Evolutionary conservation across 2,888 invertebrate genomes (phyloP), one percentile per base, ranked within the genome.

Genomic region (Stomorhina lunata): DNA sequence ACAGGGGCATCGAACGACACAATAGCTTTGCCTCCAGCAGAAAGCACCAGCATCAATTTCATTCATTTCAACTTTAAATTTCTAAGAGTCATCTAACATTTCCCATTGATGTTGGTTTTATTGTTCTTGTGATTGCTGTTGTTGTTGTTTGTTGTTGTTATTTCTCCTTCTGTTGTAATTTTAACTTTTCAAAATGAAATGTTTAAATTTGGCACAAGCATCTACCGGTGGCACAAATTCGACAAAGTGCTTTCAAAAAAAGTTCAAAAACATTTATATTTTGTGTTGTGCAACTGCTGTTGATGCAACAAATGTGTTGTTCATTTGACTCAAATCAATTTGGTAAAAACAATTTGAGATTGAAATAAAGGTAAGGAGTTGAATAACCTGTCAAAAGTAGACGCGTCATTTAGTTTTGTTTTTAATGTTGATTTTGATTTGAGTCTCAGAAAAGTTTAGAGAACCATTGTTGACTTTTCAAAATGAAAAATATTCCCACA

Each of bases 171-270:
- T 20, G 32, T 43, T 50, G 63, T 40, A 75, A 55, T 65, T 68
- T 68, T 63, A 81, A 78, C 55, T 76, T 80, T 76, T 68, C 53
- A 48, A n/a, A n/a, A 68, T 81, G 66, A 55, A 66, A 77, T 53
- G 20, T 66, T 66, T 27, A 57, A 66, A 76, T 66, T 53, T 66
- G 45, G 55, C 12, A 76, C 57, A 76, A 73, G 40, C 27, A 34
- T n/a, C n/a, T n/a, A n/a, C n/a, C n/a, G n/a, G 43, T 17, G 27
- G 53, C 29, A 17, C 17, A 10, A n/a, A 32, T 40, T 66, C 2
- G 45, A 22, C 20, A 40, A 27, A 43, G 10, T 5, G 9, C n/a
- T n/a, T n/a, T 55, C 37, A 9, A 66, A 22, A 43, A 69, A 43
- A 43, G 40, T 53, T 61, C 40, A 6, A 40, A n/a, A 69, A 69